Percentiles rank a stretch among this genome's conserved stretches.
Evolutionary conservation across 2,888 invertebrate genomes (phyloP).

Genomic region (Pristionchus arcanus): DNA sequence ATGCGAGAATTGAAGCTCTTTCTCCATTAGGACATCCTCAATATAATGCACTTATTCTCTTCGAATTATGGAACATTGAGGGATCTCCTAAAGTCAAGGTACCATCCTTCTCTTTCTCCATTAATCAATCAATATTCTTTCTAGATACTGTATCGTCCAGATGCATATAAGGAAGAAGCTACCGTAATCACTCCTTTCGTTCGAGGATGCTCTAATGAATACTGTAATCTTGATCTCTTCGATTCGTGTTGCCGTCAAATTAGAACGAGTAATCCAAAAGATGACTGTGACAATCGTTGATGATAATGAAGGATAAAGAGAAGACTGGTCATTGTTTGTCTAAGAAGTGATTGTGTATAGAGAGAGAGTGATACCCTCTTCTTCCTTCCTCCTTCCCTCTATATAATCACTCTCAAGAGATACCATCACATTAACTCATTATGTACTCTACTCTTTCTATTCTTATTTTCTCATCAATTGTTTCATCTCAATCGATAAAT

Average conservation of each 20-base stretch:
- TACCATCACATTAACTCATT: background rate
- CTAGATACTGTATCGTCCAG: conserved; percentile 41
- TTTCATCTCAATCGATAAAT: conserved; percentile 19
- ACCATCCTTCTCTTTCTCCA: background rate
- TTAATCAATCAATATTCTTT: background rate
- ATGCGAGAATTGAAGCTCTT: background rate
- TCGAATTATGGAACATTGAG: conserved; percentile 42
- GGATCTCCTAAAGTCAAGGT: conserved; percentile 38
- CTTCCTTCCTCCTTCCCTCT: background rate
- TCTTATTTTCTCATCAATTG: background rate
- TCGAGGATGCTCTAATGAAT: conserved; percentile 29
- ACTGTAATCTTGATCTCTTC: conserved; percentile 37
- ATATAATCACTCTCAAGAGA: background rate
- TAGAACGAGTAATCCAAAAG: conserved; percentile 49
- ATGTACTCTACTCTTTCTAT: conserved; percentile 26
- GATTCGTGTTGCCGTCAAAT: conserved; percentile 44
- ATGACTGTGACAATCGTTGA: conserved; percentile 42
- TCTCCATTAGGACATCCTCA: background rate
- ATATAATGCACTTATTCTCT: conserved; percentile 36
- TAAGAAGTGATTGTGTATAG: conserved; percentile 42
- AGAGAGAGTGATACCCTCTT: conserved; percentile 35
- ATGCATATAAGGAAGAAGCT: conserved; percentile 42
- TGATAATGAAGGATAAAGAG: conserved; percentile 19
- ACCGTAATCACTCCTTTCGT: conserved; percentile 47
- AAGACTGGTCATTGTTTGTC: conserved; percentile 33